phyloP scores from a whole-genome alignment of 2,113 vertebrate species.

The Pseudorectes ferrugineus region DNA sequence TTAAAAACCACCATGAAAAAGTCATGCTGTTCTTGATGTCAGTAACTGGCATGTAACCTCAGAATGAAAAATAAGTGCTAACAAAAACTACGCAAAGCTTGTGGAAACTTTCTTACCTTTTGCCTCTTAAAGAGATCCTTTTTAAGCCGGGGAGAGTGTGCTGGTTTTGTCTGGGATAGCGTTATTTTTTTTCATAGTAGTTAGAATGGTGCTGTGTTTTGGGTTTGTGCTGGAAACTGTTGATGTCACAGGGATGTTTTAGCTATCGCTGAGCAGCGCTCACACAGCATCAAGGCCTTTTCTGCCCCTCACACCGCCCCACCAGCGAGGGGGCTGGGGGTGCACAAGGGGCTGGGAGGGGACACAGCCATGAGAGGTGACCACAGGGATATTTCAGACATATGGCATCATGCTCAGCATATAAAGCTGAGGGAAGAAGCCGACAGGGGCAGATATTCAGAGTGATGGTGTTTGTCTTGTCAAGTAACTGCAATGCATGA shows the following conservation, averaged over 20 bases:
- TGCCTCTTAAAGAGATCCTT: neutral
- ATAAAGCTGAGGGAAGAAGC: neutral
- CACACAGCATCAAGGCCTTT: neutral
- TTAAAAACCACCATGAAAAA: neutral
- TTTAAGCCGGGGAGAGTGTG: neutral
- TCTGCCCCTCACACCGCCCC: neutral
- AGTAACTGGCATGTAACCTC: neutral
- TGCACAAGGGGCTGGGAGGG: neutral
- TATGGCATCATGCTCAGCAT: neutral
- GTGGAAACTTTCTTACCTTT: neutral
- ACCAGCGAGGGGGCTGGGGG: fast-evolving
- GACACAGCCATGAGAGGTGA: neutral
- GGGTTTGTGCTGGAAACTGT: neutral
- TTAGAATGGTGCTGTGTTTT: neutral
- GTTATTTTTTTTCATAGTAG: neutral
- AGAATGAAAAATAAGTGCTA: neutral
- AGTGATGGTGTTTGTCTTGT: neutral
- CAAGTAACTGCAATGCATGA: neutral
- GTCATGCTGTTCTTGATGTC: neutral
- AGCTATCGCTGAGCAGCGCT: neutral
- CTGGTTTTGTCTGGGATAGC: neutral
- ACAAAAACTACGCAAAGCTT: neutral
- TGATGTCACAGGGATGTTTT: neutral
- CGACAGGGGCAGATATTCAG: neutral
- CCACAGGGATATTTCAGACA: neutral